Percentiles rank a stretch among this genome's conserved stretches.
Evolutionary conservation across 2,797 vertebrate genomes (phyloP).

Genomic region (Carcharodon carcharias): DNA sequence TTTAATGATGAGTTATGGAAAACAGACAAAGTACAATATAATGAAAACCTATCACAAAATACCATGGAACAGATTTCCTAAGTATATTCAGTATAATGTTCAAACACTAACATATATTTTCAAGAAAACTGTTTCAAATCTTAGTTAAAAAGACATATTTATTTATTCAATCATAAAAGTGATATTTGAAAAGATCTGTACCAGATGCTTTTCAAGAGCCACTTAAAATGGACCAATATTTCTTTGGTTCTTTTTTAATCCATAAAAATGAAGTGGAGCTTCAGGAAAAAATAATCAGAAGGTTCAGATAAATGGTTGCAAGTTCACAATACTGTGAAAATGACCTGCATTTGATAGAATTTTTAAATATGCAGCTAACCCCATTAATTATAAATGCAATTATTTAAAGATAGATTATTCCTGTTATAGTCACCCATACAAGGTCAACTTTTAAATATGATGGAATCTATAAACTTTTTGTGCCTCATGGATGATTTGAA

Average conservation of each 20-base stretch:
- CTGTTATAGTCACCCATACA: neutral
- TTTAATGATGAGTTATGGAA: constrained; percentile 28
- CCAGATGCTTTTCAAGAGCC: neutral
- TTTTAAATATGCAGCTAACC: constrained; percentile 9
- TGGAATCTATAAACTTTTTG: neutral
- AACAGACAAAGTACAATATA: constrained; percentile 16
- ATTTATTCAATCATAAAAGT: constrained; percentile 1
- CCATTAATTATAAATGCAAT: constrained; percentile 13
- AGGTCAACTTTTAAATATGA: constrained; percentile 25
- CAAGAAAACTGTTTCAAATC: neutral
- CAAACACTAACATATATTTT: neutral
- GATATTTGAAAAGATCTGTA: neutral
- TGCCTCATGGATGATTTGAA: neutral
- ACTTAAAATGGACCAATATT: constrained; percentile 20
- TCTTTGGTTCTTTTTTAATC: neutral
- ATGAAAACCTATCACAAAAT: constrained; percentile 29
- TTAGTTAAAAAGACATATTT: neutral
- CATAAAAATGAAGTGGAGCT: neutral
- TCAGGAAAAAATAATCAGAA: constrained; percentile 14
- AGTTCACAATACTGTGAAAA: constrained; percentile 22
- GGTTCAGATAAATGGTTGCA: constrained; percentile 3
- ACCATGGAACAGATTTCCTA: neutral
- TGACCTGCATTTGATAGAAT: constrained; percentile 22
- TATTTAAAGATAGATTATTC: constrained; percentile 28
- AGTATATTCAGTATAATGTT: neutral